Percentiles rank a stretch among this genome's conserved stretches.
Evolutionary conservation across 1,140 invertebrate genomes (phyloP).

Genomic region (Physella acuta): DNA sequence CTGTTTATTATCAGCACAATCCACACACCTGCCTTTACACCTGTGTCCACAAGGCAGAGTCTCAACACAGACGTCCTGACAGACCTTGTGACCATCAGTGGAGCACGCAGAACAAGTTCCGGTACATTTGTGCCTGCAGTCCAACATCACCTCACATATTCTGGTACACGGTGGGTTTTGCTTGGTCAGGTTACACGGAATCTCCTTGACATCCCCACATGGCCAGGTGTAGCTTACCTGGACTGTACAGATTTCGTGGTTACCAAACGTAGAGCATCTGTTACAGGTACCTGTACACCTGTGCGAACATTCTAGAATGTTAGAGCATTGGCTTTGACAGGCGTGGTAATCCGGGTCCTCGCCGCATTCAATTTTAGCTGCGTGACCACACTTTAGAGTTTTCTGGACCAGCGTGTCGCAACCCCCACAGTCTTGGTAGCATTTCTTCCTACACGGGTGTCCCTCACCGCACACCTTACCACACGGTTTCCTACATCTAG

Average conservation of each 20-base stretch:
- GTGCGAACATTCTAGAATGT: constrained; percentile 47
- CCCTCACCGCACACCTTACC: constrained; percentile 48
- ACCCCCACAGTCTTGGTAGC: constrained; percentile 65
- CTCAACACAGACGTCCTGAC: no score
- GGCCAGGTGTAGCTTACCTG: background rate
- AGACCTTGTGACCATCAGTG: no score
- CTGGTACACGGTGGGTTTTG: background rate
- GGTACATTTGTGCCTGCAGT: no score
- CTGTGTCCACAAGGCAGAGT: no score
- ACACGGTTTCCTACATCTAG: constrained; percentile 4
- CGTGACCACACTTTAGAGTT: constrained; percentile 63
- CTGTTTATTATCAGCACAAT: no score
- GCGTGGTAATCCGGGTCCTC: constrained; percentile 62
- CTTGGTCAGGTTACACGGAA: background rate
- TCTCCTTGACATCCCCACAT: background rate
- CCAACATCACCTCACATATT: no score
- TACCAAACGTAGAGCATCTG: constrained; percentile 39
- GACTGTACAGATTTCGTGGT: background rate
- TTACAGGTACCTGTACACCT: constrained; percentile 66
- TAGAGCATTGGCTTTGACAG: constrained; percentile 42
- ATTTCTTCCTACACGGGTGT: constrained; percentile 74
- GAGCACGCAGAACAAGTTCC: no score
- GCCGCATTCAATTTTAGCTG: constrained; percentile 14
- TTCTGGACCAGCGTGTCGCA: constrained; percentile 75
- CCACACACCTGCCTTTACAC: no score